phyloP scores from a whole-genome alignment of 2,113 vertebrate species.

The Lathamus discolor region DNA sequence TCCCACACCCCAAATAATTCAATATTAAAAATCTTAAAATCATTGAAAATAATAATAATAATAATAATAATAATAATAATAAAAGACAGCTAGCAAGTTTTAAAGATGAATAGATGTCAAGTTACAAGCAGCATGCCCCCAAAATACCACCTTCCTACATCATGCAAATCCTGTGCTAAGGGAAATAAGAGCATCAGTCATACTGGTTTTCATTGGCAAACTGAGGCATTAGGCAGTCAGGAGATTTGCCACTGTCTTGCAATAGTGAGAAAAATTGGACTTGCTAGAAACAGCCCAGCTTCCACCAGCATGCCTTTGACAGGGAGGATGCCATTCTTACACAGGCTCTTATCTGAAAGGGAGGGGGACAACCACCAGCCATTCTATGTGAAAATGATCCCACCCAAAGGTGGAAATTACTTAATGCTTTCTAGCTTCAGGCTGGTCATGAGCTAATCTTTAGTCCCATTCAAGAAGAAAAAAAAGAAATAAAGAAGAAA shows the following conservation, averaged over 20 bases:
- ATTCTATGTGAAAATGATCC: neutral
- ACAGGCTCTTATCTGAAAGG: neutral
- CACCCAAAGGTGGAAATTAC: constrained; percentile 42
- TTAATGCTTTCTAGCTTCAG: neutral
- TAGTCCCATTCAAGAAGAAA: neutral
- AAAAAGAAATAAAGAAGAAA: neutral
- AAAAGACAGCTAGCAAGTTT: neutral
- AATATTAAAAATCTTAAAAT: neutral
- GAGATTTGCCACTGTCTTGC: neutral
- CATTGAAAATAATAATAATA: neutral
- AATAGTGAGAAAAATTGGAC: neutral
- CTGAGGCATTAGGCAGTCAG: neutral
- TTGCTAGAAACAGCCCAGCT: neutral
- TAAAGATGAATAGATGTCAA: neutral
- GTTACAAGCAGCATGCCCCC: neutral
- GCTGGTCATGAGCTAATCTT: neutral
- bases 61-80: too few species aligned
- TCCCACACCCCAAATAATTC: neutral
- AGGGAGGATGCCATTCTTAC: neutral
- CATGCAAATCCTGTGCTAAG: neutral
- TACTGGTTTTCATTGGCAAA: neutral
- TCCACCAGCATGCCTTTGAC: neutral
- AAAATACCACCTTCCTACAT: neutral
- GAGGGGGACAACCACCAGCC: neutral
- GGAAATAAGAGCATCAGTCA: neutral